These are phyloP conservation scores for Pionites leucogaster DNA, from an alignment of 2,113 vertebrate genomes.

Conservation along the genomic window DNA sequence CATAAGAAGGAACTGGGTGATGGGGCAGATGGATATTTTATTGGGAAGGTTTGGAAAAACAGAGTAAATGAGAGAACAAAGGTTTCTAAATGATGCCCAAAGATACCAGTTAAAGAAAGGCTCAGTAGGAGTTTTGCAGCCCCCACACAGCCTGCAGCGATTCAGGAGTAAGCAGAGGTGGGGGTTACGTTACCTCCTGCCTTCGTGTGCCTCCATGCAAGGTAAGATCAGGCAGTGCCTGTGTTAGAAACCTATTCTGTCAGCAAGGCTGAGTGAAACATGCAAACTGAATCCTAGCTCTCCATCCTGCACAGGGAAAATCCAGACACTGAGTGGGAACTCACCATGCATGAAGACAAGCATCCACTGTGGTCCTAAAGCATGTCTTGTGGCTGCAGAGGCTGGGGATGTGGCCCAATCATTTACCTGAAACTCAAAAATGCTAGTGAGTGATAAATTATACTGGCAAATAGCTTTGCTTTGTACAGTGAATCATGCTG, in stretches of 20 bases:
- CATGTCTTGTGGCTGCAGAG: neutral
- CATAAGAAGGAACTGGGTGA: neutral
- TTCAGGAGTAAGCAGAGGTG: neutral
- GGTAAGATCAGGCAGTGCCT: rapidly evolving
- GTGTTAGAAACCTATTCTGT: rapidly evolving
- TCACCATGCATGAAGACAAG: rapidly evolving
- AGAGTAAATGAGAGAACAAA: neutral
- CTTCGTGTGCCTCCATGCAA: rapidly evolving
- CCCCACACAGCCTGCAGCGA: rapidly evolving
- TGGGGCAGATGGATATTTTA: neutral
- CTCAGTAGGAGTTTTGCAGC: neutral
- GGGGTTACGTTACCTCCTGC: neutral
- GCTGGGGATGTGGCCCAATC: neutral
- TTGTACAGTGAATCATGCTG: neutral
- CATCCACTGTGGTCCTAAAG: neutral
- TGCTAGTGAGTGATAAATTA: neutral
- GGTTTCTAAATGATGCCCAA: neutral
- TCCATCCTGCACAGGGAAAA: neutral
- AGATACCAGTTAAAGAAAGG: neutral
- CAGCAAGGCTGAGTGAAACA: neutral
- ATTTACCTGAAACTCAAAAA: neutral
- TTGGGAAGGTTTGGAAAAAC: neutral
- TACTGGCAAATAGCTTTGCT: neutral
- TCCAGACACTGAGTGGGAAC: neutral
- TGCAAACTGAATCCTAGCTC: rapidly evolving